Evolutionary conservation across 30 jellyfish, hydroid and myxozoan species (phyloP), one percentile per base, ranked within the genome.

Genomic region (Hydractinia echinata): DNA sequence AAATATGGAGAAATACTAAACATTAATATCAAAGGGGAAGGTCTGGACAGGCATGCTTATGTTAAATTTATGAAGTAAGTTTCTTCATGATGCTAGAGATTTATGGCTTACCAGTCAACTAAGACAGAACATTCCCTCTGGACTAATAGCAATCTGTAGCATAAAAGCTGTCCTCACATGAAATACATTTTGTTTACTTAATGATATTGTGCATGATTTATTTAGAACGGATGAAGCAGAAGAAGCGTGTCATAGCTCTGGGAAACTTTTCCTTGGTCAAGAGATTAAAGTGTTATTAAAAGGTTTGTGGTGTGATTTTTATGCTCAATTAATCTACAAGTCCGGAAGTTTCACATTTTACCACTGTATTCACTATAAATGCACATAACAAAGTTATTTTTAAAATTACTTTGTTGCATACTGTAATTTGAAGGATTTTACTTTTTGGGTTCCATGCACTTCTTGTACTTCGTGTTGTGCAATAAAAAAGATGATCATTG

Each of bases 261-360:
- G 95, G 81, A 94, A 88, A 79, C 66, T 85, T 10, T 94, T 94
- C 76, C 97, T 82, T 16, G 99, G 99, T n/a, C 89, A 88, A 55
- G 96, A 89, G 61, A 82, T 94, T 88, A 88, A 89, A 81, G 90
- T 94, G 11, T 76, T 95, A 8, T 20, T 85, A 50, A 88, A 89
- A 94, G 96, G 99, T 93, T 15, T 49, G 86, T 30, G 16, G 44
- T 30, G 44, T 30, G 44, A 30, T 30, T 30, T 30, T 30, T 30
- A 30, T 30, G 44, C 44, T 30, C 44, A 30, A 2, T 30, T 30
- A 2, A 30, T 30, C 2, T 30, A n/a, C n/a, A 2, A 30, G 2
- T 30, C 44, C 1, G 44, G 44, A 30, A 30, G 2, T 30, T 30
- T 30, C 44, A 30, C 44, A 30, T 1, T 30, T 30, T 2, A 30